A percentile compares a stretch with the other conserved stretches of the same genome.
Conservation (phyloP, 1,140 invertebrate species). For the Apolygus lucorum region DNA sequence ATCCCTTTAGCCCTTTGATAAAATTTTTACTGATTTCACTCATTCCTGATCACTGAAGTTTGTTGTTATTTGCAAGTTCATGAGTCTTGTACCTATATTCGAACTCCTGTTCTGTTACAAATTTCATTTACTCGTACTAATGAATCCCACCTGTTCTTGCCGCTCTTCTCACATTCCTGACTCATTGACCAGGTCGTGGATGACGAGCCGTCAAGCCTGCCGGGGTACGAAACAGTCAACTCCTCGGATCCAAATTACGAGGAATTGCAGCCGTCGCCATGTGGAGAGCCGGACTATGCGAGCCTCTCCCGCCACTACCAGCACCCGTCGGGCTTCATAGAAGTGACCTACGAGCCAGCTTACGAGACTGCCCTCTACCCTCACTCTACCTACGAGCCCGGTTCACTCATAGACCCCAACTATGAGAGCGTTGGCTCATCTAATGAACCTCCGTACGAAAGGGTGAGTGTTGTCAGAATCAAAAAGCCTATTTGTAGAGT, state of each 20-base stretch:
- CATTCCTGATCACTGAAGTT: no score
- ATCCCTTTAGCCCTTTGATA: no score
- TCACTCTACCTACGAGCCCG: slow-evolving; percentile 18
- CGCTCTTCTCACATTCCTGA: no score
- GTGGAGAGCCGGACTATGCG: slow-evolving; percentile 34
- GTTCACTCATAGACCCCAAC: slow-evolving; percentile 30
- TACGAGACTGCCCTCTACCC: slow-evolving; percentile 31
- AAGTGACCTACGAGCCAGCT: slow-evolving; percentile 30
- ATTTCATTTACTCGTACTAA: no score
- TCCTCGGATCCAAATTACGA: slow-evolving; percentile 35
- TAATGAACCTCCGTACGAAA: slow-evolving; percentile 30
- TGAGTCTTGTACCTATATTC: no score
- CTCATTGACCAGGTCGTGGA: neutral
- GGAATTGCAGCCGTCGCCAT: slow-evolving; percentile 32
- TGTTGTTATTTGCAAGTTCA: no score
- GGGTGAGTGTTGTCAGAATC: no score
- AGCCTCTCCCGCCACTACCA: slow-evolving; percentile 30
- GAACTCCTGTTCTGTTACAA: no score
- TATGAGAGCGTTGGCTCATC: slow-evolving; percentile 32
- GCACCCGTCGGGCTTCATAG: slow-evolving; percentile 13
- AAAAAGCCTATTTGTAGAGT: no score
- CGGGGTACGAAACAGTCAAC: slow-evolving; percentile 29
- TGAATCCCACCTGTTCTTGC: no score
- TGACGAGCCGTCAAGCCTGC: neutral
- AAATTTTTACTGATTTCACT: no score